A percentile compares a stretch with the other conserved stretches of the same genome.
phyloP scores from a whole-genome alignment of 2,888 invertebrate genomes.

The Bellardia pandia region DNA sequence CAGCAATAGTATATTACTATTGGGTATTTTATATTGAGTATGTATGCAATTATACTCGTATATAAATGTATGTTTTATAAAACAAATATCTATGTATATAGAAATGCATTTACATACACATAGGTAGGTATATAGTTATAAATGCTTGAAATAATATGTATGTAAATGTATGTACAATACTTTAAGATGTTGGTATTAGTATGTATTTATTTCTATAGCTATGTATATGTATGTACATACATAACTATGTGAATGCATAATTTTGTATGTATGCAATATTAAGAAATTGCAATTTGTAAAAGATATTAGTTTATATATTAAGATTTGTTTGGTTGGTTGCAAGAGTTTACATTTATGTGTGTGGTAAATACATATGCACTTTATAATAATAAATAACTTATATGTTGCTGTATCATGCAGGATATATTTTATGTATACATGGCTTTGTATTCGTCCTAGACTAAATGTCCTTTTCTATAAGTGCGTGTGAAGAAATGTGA shows the following conservation, averaged over 20 bases:
- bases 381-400: constrained; percentile 51
- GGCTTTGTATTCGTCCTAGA: not conserved
- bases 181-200: constrained; percentile 18
- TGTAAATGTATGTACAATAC: constrained; percentile 14
- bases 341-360: constrained; percentile 18
- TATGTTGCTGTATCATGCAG: not conserved
- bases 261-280: constrained; percentile 25
- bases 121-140: not conserved
- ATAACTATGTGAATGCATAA: constrained; percentile 19
- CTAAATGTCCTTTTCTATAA: constrained; percentile 13
- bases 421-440: not conserved
- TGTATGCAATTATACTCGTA: not conserved
- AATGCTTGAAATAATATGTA: not conserved
- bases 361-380: not conserved
- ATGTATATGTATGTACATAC: not conserved
- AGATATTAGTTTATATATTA: constrained; percentile 51
- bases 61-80: not conserved
- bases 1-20: no score
- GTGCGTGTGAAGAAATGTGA: not conserved
- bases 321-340: not conserved
- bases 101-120: no score
- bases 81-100: no score
- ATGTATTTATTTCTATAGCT: not conserved
- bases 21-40: no score
- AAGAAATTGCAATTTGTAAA: constrained; percentile 63